These are phyloP conservation scores for Sylvilagus floridanus DNA, from an alignment of 2,797 vertebrate species.

Conservation along the genomic window DNA sequence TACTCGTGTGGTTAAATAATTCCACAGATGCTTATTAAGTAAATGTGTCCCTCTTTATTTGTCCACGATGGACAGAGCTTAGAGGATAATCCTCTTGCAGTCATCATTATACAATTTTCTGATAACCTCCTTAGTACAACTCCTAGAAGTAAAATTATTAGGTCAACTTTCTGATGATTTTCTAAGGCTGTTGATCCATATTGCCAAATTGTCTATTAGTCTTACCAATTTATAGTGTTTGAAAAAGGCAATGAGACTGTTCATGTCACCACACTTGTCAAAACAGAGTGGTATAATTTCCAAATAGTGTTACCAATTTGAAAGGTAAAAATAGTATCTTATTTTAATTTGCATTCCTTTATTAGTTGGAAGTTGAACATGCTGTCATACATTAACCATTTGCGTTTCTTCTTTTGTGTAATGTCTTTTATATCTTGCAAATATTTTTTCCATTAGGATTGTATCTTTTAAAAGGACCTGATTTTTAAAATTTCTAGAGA, in stretches of 20 bases:
- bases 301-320: conserved; percentile 31
- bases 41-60: conserved; percentile 31
- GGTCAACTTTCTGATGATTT: conserved; percentile 47
- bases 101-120: neutral
- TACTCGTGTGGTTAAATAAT: conserved; percentile 61
- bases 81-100: neutral
- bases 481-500: conserved; percentile 44
- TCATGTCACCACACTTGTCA: conserved; percentile 30
- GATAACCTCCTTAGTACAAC: conserved; percentile 23
- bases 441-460: neutral
- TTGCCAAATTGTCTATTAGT: conserved; percentile 49
- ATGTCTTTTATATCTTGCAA: neutral
- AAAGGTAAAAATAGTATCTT: conserved; percentile 57
- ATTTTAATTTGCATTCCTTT: conserved; percentile 62
- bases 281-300: conserved; percentile 30
- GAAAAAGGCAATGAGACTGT: conserved; percentile 37
- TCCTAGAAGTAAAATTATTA: conserved; percentile 23
- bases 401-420: conserved; percentile 52
- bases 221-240: conserved; percentile 30
- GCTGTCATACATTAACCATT: conserved; percentile 33
- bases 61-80: neutral
- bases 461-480: conserved; percentile 28
- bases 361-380: conserved; percentile 35
- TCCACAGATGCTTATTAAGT: conserved; percentile 60
- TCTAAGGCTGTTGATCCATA: conserved; percentile 48